Conservation (phyloP, 2,113 vertebrate genomes). For the Rynchops niger region DNA sequence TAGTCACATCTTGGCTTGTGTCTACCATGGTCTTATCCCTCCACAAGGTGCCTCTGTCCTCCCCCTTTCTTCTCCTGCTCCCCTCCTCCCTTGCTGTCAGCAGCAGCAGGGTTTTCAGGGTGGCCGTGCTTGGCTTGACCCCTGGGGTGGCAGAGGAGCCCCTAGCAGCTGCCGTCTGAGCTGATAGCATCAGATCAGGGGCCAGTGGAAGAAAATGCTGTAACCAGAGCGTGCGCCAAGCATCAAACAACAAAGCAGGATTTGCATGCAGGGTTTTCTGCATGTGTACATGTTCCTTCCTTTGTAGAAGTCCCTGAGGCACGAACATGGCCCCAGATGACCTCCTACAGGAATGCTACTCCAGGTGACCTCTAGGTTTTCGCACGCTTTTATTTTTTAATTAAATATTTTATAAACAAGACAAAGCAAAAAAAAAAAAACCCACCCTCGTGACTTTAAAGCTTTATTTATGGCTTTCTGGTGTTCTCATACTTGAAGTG, state of each 20-base stretch:
- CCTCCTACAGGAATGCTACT: not conserved
- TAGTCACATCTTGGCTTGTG: not conserved
- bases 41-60: not conserved
- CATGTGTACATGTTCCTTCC: not conserved
- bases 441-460: not conserved
- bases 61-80: not conserved
- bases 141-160: not conserved
- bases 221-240: accelerated
- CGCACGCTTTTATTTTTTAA: not conserved
- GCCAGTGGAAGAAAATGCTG: not conserved
- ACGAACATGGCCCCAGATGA: not conserved
- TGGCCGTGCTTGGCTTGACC: not conserved
- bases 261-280: not conserved
- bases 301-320: not conserved
- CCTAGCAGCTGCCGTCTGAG: not conserved
- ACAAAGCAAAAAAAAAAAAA: not conserved
- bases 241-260: not conserved
- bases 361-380: not conserved
- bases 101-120: not conserved
- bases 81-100: not conserved
- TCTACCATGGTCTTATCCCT: not conserved
- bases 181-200: not conserved
- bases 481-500: not conserved
- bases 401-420: not conserved
- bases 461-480: not conserved